These are phyloP conservation scores for Gadus macrocephalus DNA, from an alignment of 2,113 vertebrate species.

Conservation along the genomic window DNA sequence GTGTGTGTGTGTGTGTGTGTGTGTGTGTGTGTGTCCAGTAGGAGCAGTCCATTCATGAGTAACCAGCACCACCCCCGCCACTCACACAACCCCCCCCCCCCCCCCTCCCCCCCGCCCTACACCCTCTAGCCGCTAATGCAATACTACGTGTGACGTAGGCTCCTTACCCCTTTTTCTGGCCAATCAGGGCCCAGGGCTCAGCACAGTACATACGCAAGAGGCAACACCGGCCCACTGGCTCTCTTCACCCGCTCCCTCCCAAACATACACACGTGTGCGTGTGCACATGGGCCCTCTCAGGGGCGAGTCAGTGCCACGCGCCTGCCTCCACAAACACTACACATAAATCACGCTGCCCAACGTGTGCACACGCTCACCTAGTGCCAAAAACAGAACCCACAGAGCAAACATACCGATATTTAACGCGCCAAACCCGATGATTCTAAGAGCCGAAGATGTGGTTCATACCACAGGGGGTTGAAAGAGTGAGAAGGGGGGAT, in stretches of 20 bases:
- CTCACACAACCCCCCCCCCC: slow-evolving; percentile 25
- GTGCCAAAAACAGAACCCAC: neutral
- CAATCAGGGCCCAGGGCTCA: slow-evolving; percentile 54
- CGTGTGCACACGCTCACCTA: neutral
- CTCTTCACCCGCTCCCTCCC: slow-evolving; percentile 8
- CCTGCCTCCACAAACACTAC: neutral
- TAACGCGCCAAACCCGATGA: neutral
- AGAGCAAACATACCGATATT: neutral
- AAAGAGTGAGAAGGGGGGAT: too few relatives aligned
- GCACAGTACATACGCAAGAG: slow-evolving; percentile 31
- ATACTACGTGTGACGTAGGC: slow-evolving; percentile 64
- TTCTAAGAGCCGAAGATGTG: neutral
- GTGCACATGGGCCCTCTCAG: slow-evolving; percentile 26
- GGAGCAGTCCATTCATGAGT: slow-evolving; percentile 60
- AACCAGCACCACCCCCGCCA: slow-evolving; percentile 18
- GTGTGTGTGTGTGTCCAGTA: slow-evolving; percentile 26
- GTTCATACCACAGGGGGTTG: too few relatives aligned
- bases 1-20: neutral
- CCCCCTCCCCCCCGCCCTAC: slow-evolving; percentile 20
- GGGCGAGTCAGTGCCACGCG: slow-evolving; percentile 26
- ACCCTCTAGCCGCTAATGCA: slow-evolving; percentile 56
- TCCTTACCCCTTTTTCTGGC: slow-evolving; percentile 65
- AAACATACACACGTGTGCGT: slow-evolving; percentile 33
- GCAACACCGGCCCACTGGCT: slow-evolving; percentile 19
- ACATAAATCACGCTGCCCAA: neutral